phyloP scores from a whole-genome alignment of 2,113 vertebrate species.

The Scomber colias region DNA sequence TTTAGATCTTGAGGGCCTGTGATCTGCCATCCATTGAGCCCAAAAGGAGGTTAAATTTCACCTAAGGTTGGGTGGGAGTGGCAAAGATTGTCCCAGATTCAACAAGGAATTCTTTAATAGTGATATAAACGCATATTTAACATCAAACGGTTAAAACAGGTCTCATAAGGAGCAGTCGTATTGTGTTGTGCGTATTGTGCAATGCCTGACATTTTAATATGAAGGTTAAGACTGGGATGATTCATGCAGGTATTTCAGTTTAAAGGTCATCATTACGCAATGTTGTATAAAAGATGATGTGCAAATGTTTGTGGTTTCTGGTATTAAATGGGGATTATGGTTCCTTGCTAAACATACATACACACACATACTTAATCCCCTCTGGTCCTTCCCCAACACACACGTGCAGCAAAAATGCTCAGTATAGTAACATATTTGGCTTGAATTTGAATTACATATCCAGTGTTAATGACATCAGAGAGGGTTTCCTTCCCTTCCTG shows the following conservation, averaged over 20 bases:
- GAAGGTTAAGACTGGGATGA: neutral
- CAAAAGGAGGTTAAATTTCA: slow-evolving; percentile 78
- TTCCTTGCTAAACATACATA: neutral
- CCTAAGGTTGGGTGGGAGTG: slow-evolving; percentile 42
- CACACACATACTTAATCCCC: neutral
- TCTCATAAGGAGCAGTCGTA: slow-evolving; percentile 16
- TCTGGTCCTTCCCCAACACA: neutral
- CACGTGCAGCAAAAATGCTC: slow-evolving; percentile 23
- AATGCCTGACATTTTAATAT: neutral
- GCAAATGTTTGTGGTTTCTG: neutral
- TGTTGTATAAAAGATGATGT: neutral
- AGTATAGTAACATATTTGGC: slow-evolving; percentile 25
- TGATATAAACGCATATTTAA: slow-evolving; percentile 47
- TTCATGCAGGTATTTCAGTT: slow-evolving; percentile 4
- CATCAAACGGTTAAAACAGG: slow-evolving; percentile 47
- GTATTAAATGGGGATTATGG: neutral
- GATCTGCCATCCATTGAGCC: slow-evolving; percentile 85
- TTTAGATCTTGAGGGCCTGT: slow-evolving; percentile 83
- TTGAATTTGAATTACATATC: slow-evolving; percentile 60
- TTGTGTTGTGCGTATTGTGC: neutral
- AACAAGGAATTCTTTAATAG: slow-evolving; percentile 63
- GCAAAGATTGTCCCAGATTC: slow-evolving; percentile 30
- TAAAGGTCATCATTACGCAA: neutral
- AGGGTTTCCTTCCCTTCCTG: slow-evolving; percentile 67
- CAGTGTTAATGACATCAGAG: slow-evolving; percentile 53